Conservation (phyloP, 2,113 vertebrate genomes). For the Engraulis encrasicolus region DNA sequence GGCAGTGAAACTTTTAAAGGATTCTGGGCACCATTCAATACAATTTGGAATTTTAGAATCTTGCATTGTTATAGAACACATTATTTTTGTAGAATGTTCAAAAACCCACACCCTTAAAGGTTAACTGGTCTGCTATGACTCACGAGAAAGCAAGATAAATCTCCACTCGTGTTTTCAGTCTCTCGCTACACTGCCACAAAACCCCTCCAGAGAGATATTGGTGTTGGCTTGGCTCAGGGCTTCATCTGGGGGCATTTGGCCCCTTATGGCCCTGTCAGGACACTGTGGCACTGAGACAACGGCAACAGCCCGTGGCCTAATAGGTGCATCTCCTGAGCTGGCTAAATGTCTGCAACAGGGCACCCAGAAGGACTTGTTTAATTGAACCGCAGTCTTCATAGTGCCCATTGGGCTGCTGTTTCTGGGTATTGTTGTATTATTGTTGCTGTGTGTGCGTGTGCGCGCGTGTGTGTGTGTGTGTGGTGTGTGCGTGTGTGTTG, state of each 20-base stretch:
- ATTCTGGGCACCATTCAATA: too few species aligned
- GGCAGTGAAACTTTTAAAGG: too few species aligned
- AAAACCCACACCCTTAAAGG: too few species aligned
- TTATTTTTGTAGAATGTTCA: too few species aligned
- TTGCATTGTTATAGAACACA: too few species aligned
- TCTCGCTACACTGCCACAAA: background rate
- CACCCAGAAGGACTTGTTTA: conserved; percentile 23
- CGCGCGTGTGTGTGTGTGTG: conserved; percentile 45
- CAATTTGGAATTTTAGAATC: too few species aligned
- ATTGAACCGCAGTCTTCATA: background rate
- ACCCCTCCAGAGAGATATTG: background rate
- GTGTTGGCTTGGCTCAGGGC: background rate
- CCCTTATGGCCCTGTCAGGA: background rate
- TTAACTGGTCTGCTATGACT: background rate
- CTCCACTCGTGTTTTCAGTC: background rate
- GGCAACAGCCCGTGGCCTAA: background rate
- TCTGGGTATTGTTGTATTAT: background rate
- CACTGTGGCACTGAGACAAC: background rate
- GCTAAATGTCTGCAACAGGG: background rate
- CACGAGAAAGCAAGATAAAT: background rate
- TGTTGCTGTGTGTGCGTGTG: conserved; percentile 47
- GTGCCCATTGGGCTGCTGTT: background rate
- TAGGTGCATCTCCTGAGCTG: background rate
- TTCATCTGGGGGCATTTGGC: background rate
- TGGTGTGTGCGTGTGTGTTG: conserved; percentile 33